phyloP scores from a whole-genome alignment of 2,797 vertebrate genomes.

The Platyrinchus mystaceus region DNA sequence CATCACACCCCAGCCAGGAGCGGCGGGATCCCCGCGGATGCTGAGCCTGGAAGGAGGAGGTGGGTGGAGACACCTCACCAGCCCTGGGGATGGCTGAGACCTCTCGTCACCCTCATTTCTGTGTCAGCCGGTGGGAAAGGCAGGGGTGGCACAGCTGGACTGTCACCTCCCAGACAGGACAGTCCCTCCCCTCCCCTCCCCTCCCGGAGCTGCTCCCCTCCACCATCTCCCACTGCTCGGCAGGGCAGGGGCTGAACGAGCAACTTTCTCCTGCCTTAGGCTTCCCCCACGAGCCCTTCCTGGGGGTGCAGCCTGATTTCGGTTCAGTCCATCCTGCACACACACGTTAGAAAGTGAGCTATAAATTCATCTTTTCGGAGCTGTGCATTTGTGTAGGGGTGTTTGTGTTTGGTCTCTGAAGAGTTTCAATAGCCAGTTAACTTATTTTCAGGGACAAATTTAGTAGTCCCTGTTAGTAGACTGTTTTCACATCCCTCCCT shows the following conservation, averaged over 20 bases:
- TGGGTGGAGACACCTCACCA: neutral
- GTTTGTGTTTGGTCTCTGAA: neutral
- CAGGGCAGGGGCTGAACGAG: neutral
- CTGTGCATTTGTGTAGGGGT: neutral
- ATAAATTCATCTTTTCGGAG: neutral
- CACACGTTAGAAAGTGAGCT: neutral
- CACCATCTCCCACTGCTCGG: neutral
- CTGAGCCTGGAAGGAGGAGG: neutral
- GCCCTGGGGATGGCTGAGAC: neutral
- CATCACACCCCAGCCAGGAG: neutral
- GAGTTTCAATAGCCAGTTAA: neutral
- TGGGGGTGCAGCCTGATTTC: neutral
- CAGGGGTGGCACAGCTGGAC: neutral
- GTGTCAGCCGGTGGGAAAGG: neutral
- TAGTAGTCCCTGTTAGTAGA: neutral
- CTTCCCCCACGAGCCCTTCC: neutral
- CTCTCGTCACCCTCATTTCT: neutral
- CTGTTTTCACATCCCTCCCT: neutral
- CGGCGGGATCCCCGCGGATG: accelerated
- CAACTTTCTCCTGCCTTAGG: neutral
- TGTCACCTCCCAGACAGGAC: neutral
- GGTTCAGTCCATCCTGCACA: neutral
- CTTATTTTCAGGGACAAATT: neutral
- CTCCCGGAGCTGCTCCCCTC: neutral
- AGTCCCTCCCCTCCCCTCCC: too few relatives aligned